Evolutionary conservation across 2,888 invertebrate species (phyloP), one percentile per base, ranked within the genome.

Genomic region (Erebia epiphron): DNA sequence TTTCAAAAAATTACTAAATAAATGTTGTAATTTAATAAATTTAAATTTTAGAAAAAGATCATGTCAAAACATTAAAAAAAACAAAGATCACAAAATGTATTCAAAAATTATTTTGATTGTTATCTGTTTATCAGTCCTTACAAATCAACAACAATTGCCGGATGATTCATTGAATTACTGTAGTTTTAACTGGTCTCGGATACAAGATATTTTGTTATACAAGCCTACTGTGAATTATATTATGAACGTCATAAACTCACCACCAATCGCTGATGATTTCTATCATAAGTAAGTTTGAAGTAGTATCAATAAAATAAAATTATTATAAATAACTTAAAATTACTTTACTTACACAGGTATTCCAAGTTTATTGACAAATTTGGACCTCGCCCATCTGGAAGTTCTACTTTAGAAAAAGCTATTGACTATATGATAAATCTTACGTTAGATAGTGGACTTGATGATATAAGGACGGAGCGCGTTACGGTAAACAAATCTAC

Each of bases 391-490:
- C 90, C 95, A 18, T 91, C 95, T 0, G 96, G 96, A 0, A 94
- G 95, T 0, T 79, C 94, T 68, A 90, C 84, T 56, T 88, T 97
- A 64, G 96, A 97, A 83, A 82, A 94, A 21, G 91, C 96, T 1
- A 96, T 97, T 73, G 95, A 96, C 84, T 95, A 95, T 77, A 94
- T 96, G 91, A 87, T 88, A 77, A 79, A 89, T 74, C 80, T 90
- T 72, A 86, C 88, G n/a, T 78, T 78, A 16, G 79, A 85, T 14
- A 89, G 91, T 80, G 80, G 80, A 46, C 75, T 93, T 5, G 66
- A 83, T 63, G 95, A 96, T 79, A 96, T 97, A 4, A 95, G 95
- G 75, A 96, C 96, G 0, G 97, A 98, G 89, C 84, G 94, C 26
- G 95, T 95, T 1, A 80, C 87, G 83, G 93, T 92, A 80, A 50